These are phyloP conservation scores for Ptilonorhynchus violaceus DNA, from an alignment of 2,113 vertebrate species.

Conservation along the genomic window DNA sequence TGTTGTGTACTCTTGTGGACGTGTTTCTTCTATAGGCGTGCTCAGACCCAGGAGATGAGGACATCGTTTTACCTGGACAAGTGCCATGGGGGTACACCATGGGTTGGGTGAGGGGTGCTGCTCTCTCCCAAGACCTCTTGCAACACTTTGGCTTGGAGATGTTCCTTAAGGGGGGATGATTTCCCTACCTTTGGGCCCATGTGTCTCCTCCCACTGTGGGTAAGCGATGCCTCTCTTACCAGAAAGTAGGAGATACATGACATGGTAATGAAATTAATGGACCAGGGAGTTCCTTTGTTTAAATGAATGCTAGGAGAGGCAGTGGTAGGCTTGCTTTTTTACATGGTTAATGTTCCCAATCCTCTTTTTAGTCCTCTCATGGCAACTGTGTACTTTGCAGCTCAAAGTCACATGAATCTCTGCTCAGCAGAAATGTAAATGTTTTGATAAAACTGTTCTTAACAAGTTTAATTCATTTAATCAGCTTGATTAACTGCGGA, in stretches of 20 bases:
- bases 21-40: neutral
- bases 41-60: neutral
- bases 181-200: neutral
- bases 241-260: neutral
- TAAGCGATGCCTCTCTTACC: neutral
- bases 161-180: neutral
- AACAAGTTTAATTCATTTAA: conserved; percentile 35
- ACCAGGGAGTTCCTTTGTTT: neutral
- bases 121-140: neutral
- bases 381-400: conserved; percentile 55
- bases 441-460: conserved; percentile 64
- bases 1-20: neutral
- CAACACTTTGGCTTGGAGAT: neutral
- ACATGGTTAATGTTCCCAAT: neutral
- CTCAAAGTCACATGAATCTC: conserved; percentile 49
- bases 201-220: neutral
- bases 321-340: neutral
- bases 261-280: conserved; percentile 9
- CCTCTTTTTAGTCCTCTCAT: conserved; percentile 16
- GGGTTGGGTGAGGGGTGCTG: neutral
- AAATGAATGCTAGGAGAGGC: neutral
- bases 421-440: conserved; percentile 67
- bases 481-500: conserved; percentile 51
- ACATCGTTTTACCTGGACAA: neutral
- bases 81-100: neutral